Evolutionary conservation across 92 coral and sea anemone genomes (phyloP), one percentile per base, ranked within the genome.

Genomic region (Blastomussa wellsi): DNA sequence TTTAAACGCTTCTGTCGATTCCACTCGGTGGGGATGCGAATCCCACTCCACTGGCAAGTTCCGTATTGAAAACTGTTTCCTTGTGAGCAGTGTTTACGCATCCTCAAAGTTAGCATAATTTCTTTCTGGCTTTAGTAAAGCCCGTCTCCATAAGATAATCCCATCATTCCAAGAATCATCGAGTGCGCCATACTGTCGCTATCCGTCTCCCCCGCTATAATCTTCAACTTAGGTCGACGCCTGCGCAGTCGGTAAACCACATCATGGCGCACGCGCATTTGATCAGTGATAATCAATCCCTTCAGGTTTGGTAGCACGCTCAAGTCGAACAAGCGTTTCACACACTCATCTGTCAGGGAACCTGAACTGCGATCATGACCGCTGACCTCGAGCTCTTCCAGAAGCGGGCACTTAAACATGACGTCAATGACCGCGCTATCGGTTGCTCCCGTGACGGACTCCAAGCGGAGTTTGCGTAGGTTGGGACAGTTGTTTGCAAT

Each of bases 161-260:
- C 99, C 90, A 94, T 95, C 99, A 97, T 93, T 20, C 94, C 88
- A 19, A 97, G 91, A 86, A 97, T 93, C 93, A 97, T 87, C 7
- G 98, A 94, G 76, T 94, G 93, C 28, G 98, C 98, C 74, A 93
- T 85, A 85, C 98, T 94, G 82, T 97, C 99, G 83, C 97, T 95
- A 74, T 97, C 98, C 7, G 98, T 96, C 41, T 94, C 95, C 12
- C 98, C 99, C 16, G 98, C 98, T 48, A 91, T 89, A 20, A 97
- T 93, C 80, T 92, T 95, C 86, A 97, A 83, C 20, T 90, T 97
- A 20, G 95, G 93, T 15, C 99, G 93, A 79, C 98, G 90, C 86
- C 99, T 95, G 81, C 99, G 93, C 82, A 97, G 86, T 55, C 99
- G 92, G 78, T 89, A 90, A n/a, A 97, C 99, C 36, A 93, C 90